Conservation (phyloP, 2,113 vertebrate species). For the Cephalophus harveyi region DNA sequence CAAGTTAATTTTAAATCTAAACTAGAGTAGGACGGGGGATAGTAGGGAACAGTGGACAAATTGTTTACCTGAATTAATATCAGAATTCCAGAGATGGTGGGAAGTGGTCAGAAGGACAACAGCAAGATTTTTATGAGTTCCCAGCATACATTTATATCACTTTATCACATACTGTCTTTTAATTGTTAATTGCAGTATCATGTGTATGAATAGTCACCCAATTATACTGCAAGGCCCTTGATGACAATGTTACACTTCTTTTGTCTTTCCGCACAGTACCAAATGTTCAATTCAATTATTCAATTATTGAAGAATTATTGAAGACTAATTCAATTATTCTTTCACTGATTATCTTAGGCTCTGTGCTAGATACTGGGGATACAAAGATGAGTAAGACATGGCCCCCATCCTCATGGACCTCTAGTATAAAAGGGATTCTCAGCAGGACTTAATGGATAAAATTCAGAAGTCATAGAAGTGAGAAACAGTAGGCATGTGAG, state of each 20-base stretch:
- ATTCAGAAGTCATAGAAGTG: background rate
- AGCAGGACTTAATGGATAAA: background rate
- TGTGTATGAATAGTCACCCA: background rate
- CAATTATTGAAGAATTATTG: too few relatives aligned
- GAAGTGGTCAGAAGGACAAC: background rate
- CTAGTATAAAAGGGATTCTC: background rate
- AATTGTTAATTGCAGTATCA: background rate
- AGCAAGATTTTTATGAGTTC: background rate
- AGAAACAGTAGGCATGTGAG: background rate
- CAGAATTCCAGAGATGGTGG: background rate
- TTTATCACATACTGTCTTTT: background rate
- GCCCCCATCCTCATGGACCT: background rate
- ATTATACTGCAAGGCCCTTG: background rate
- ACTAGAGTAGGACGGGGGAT: background rate
- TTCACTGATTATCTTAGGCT: background rate
- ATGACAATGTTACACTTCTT: background rate
- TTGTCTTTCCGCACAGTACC: background rate
- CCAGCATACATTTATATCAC: background rate
- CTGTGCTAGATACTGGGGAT: background rate
- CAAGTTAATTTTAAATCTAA: background rate
- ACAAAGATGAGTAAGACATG: background rate
- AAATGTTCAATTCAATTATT: background rate
- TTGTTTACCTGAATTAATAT: background rate
- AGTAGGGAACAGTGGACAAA: background rate
- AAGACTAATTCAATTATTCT: background rate